These are phyloP conservation scores for Rhynchotus rufescens DNA, from an alignment of 2,797 vertebrate genomes.

Conservation along the genomic window DNA sequence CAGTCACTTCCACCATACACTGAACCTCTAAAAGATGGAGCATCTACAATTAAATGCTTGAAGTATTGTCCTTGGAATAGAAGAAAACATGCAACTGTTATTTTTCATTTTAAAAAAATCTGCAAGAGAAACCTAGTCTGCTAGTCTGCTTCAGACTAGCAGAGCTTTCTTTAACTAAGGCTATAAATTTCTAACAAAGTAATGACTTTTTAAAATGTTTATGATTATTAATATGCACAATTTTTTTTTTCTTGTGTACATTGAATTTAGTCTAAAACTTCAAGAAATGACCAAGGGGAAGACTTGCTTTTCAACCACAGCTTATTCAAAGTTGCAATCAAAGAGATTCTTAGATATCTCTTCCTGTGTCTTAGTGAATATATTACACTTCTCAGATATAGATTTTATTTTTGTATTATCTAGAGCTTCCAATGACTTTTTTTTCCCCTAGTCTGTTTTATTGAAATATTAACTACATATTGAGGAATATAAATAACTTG, in stretches of 20 bases:
- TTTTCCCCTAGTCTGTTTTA: neutral
- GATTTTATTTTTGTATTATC: neutral
- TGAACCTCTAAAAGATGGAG: neutral
- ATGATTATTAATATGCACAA: neutral
- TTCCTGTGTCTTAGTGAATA: neutral
- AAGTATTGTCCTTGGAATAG: neutral
- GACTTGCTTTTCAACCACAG: neutral
- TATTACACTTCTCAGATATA: neutral
- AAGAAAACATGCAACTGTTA: neutral
- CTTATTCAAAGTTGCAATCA: neutral
- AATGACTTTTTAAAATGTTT: neutral
- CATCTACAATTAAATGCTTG: neutral
- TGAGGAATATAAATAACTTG: neutral
- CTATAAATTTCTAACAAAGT: neutral
- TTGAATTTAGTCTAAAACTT: neutral
- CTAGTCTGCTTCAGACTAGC: neutral
- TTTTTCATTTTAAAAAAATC: neutral
- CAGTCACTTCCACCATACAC: neutral
- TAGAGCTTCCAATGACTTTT: neutral
- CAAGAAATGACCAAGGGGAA: neutral
- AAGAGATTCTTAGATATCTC: neutral
- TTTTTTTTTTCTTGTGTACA: neutral
- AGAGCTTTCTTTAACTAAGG: fast-evolving
- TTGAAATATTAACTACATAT: neutral
- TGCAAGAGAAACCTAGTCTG: neutral